These are phyloP conservation scores for Heliconius charithonia DNA, from an alignment of 2,888 invertebrate species.

Conservation along the genomic window DNA sequence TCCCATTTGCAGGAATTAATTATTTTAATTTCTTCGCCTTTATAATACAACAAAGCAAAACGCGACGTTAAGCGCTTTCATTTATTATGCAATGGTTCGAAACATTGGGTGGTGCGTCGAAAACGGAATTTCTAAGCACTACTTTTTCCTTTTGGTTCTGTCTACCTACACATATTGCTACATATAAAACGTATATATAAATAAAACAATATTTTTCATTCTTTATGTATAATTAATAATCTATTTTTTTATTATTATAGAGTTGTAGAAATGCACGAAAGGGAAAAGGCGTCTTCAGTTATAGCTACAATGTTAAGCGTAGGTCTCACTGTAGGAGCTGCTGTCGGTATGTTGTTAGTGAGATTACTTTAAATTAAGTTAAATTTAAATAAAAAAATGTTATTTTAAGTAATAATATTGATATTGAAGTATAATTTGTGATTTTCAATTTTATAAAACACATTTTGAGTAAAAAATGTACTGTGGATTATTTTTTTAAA, in stretches of 20 bases:
- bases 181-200: not conserved
- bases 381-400: not conserved
- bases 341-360: slow-evolving; percentile 88
- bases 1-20: not conserved
- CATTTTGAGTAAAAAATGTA: not conserved
- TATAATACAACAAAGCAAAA: not conserved
- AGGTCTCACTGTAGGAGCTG: slow-evolving; percentile 93
- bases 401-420: not conserved
- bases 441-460: not conserved
- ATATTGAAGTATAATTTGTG: not conserved
- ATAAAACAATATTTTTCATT: too few species aligned
- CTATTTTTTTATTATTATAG: slow-evolving; percentile 80
- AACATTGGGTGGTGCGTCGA: not conserved
- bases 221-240: not conserved
- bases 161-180: not conserved
- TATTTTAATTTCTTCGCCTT: not conserved
- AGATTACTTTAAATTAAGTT: slow-evolving; percentile 61
- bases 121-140: not conserved
- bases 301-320: slow-evolving; percentile 93
- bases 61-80: not conserved
- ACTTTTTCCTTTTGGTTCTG: not conserved
- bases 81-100: not conserved
- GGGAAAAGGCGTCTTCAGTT: slow-evolving; percentile 93
- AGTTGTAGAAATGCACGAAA: slow-evolving; percentile 90
- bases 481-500: too few species aligned